A percentile compares a stretch with the other conserved stretches of the same genome.
Conservation (phyloP, 2,888 invertebrate genomes). For the Leptopilina myrica region DNA sequence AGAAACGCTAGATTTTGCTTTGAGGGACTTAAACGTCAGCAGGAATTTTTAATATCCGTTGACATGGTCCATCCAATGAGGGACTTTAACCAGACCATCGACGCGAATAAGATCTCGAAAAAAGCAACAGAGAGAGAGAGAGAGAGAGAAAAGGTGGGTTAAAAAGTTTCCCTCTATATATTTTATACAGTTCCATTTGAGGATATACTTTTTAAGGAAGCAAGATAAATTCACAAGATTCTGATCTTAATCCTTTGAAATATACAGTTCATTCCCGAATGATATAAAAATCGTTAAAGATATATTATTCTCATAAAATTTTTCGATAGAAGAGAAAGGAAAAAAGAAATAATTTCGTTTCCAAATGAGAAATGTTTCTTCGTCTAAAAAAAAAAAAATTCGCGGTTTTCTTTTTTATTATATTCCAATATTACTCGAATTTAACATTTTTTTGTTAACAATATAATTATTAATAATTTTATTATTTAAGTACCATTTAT, state of each 20-base stretch:
- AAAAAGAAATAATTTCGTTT: background rate
- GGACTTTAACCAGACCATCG: background rate
- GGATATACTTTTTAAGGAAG: background rate
- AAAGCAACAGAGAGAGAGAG: background rate
- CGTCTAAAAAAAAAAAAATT: background rate
- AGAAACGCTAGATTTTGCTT: conserved; percentile 46
- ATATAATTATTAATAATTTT: too few species aligned
- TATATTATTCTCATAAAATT: background rate
- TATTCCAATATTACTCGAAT: too few species aligned
- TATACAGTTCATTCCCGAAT: background rate
- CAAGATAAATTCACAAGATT: conserved; percentile 23
- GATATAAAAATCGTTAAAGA: background rate
- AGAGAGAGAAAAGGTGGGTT: background rate
- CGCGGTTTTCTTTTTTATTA: too few species aligned
- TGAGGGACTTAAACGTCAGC: conserved; percentile 57
- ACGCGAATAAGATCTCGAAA: background rate
- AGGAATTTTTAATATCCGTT: conserved; percentile 62
- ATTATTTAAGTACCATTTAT: too few species aligned
- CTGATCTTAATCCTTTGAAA: conserved; percentile 1
- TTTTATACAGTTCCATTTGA: conserved; percentile 1
- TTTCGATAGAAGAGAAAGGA: background rate
- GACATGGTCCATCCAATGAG: conserved; percentile 41
- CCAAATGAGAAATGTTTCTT: background rate
- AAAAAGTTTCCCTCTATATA: conserved; percentile 8
- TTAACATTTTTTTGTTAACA: too few species aligned